Percentiles rank a stretch among this genome's conserved stretches.
Evolutionary conservation across 1,140 invertebrate genomes (phyloP).

Genomic region (Orchesella cincta): DNA sequence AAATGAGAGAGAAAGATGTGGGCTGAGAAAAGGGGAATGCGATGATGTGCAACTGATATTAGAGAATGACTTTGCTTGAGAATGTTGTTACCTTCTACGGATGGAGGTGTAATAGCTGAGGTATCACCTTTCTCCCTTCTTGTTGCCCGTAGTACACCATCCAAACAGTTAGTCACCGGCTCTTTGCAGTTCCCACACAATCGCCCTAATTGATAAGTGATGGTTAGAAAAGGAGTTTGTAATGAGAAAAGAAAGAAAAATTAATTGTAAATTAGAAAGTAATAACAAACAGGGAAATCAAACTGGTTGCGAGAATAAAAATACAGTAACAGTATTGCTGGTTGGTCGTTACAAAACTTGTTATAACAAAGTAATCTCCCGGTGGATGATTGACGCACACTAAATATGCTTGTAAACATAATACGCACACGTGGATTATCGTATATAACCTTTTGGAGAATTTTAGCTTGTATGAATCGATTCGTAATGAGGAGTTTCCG

Average conservation of each 20-base stretch:
- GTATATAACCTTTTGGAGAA: too few species aligned
- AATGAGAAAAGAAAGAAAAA: not conserved
- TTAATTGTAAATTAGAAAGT: conserved; percentile 4
- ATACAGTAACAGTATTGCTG: too few species aligned
- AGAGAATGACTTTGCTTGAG: too few species aligned
- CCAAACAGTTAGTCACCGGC: conserved; percentile 45
- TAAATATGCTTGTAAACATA: too few species aligned
- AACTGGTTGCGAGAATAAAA: not conserved
- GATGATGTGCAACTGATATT: not conserved
- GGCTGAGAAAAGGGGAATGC: not conserved
- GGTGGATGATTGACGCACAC: too few species aligned
- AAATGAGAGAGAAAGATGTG: too few species aligned
- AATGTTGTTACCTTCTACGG: conserved; percentile 46
- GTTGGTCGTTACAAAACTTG: not conserved
- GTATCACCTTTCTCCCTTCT: conserved; percentile 37
- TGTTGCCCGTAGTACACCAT: conserved; percentile 44
- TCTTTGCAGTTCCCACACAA: conserved; percentile 47
- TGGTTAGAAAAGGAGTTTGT: not conserved
- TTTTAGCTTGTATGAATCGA: too few species aligned
- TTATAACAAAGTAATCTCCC: not conserved
- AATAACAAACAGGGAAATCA: not conserved
- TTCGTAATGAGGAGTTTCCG: too few species aligned
- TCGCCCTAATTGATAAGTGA: conserved; percentile 34
- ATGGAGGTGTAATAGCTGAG: conserved; percentile 38
- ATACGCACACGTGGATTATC: too few species aligned